Evolutionary conservation across 2,888 invertebrate species (phyloP), one percentile per base, ranked within the genome.

Genomic region (Cantharis rustica): DNA sequence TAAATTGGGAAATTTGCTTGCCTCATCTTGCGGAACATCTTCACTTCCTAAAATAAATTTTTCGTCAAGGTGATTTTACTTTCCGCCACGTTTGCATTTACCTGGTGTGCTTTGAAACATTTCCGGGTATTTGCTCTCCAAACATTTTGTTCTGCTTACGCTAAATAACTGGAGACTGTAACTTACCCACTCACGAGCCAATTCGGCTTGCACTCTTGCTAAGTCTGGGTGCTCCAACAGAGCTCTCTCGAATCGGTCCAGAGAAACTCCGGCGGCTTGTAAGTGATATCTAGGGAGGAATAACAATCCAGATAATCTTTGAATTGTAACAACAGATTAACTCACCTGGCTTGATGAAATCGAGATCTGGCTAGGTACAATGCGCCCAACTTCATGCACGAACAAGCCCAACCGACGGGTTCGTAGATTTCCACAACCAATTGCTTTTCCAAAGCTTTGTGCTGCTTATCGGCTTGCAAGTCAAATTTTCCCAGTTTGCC

Each of bases 151-250:
- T 64, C 69, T 90, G 11, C 92, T 92, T 27, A 89, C 81, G 82
- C 90, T 90, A 81, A 92, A 92, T 2, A 92, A 86, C 17, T 90
- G 89, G 16, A 92, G 84, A 0, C 91, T 91, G 81, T 91, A 92
- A 84, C 91, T 91, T 20, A 92, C 90, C 92, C 92, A 92, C 79
- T 90, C 89, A 81, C 91, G 90, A 68, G 91, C 90, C 26, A 92
- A 84, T 77, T 87, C 87, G 0, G 85, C 87, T 81, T 85, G 85
- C 1, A 85, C 83, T 68, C 83, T 83, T 11, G 81, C 80, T 31
- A 84, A 73, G 13, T 82, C 82, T 3, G 82, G 81, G 81, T 85
- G 85, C 3, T 84, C 82, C 15, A 83, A 80, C 72, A 84, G 88
- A 86, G 73, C 89, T 64, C 89, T 89, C 82, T 91, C 91, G 80